A percentile compares a stretch with the other conserved stretches of the same genome.
phyloP scores from a whole-genome alignment of 2,113 vertebrate species.

The Ivindomyrus marchei region DNA sequence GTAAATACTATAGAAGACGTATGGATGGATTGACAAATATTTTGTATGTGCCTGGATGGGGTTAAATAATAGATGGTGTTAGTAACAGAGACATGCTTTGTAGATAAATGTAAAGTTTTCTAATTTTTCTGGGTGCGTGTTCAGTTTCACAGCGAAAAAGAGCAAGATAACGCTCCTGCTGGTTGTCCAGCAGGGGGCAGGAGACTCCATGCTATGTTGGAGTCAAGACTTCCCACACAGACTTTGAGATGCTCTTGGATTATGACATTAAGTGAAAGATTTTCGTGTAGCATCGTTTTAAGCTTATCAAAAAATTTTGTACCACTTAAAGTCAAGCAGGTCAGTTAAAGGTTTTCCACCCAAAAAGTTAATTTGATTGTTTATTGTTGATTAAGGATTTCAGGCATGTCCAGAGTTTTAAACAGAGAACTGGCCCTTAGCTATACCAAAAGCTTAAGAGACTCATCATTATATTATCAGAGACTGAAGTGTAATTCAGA shows the following conservation, averaged over 20 bases:
- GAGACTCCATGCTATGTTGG: constrained; percentile 13
- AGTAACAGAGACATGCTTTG: not conserved
- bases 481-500: not conserved
- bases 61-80: not conserved
- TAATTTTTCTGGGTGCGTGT: not conserved
- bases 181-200: constrained; percentile 23
- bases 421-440: not conserved
- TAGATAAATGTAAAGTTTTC: not conserved
- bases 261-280: not conserved
- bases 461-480: not conserved
- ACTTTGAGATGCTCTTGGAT: not conserved
- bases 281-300: not conserved
- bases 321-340: not conserved
- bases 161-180: not conserved
- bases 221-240: not conserved
- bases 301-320: not conserved
- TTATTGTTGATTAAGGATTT: not conserved
- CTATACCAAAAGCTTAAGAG: not conserved
- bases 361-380: not conserved
- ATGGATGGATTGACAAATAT: not conserved
- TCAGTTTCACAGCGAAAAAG: not conserved
- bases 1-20: not conserved
- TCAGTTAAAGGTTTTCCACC: not conserved
- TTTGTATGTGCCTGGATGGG: not conserved
- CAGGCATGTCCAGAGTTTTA: not conserved